Evolutionary conservation across 92 coral and sea anemone genomes (phyloP).

Genomic region (Siderastrea radians): DNA sequence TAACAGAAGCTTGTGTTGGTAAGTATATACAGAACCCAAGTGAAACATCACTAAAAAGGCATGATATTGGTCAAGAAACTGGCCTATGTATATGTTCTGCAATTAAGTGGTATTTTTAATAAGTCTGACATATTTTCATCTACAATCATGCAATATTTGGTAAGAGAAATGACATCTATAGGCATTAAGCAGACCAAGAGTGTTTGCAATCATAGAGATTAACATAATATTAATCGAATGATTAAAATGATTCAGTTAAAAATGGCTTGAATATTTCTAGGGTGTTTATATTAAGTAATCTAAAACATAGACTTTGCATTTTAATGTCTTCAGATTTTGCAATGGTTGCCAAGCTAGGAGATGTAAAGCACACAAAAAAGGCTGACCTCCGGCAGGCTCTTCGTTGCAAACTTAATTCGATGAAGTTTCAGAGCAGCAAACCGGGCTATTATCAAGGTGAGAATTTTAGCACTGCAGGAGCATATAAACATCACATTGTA

Average conservation of each 20-base stretch:
- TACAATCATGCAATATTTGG: too few species aligned
- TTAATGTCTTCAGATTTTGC: conserved; percentile 19
- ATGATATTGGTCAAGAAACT: too few species aligned
- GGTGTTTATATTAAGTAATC: not conserved
- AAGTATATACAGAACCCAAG: not conserved
- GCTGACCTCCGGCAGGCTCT: conserved; percentile 23
- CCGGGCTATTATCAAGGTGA: conserved; percentile 13
- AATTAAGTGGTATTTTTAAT: not conserved
- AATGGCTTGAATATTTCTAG: not conserved
- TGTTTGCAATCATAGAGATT: too few species aligned
- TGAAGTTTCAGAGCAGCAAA: not conserved
- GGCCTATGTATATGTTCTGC: not conserved
- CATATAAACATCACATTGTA: too few species aligned
- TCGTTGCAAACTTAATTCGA: not conserved
- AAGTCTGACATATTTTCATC: too few species aligned
- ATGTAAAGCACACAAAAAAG: not conserved
- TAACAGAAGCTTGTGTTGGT: conserved; percentile 51
- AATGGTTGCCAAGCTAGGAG: conserved; percentile 41
- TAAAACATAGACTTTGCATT: not conserved
- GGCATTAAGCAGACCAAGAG: too few species aligned
- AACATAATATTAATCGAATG: too few species aligned
- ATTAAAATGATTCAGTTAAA: not conserved
- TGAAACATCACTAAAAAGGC: not conserved
- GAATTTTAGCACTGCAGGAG: too few species aligned
- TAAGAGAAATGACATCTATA: too few species aligned